Evolutionary conservation across 2,888 invertebrate genomes (phyloP), one percentile per base, ranked within the genome.

Genomic region (Lacanobia oleracea): DNA sequence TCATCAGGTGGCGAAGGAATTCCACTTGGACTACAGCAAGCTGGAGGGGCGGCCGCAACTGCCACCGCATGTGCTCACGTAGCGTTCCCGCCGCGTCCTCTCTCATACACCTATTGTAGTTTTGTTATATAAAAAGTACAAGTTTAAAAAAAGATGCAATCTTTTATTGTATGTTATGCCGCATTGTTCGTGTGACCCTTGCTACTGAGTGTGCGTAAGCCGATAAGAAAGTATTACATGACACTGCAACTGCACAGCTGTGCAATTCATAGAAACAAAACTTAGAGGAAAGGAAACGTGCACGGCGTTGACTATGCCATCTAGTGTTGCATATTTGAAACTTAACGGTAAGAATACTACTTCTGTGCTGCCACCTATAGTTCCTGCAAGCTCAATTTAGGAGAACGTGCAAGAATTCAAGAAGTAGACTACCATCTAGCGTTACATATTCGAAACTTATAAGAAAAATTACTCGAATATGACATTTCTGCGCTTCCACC

Each of bases 1-100:
- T 72, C 43, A 33, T 8, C 87, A 95, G 95, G 99, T 99, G 93
- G 98, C 99, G 92, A 99, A 99, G 96, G 99, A 99, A 96, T 99
- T 99, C 97, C 98, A 99, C 96, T 97, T 99, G 96, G 99, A 99
- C 96, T 99, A 99, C 97, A 99, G 99, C 96, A 99, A 99, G 97
- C 97, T 99, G 94, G 99, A 99, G 97, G 99, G 98, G 82, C 97
- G 98, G 94, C 99, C 99, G 90, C 97, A 97, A 91, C 96, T 98
- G 93, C 98, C 97, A 91, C 96, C 97, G 96, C 96, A 96, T 90
- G 96, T 96, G 94, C 96, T 96, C 91, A 96, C 96, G 95, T 96
- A 96, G 94, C 97, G 93, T 80, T 87, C 84, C 87, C 89, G 87
- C 87, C 81, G 88, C 88, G 86, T 77, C 77, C 89, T 89, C 87